Percentiles rank a stretch among this genome's conserved stretches.
These are phyloP conservation scores for Helicorthomorpha holstii DNA, from an alignment of 1,140 invertebrate species.

Conservation along the genomic window DNA sequence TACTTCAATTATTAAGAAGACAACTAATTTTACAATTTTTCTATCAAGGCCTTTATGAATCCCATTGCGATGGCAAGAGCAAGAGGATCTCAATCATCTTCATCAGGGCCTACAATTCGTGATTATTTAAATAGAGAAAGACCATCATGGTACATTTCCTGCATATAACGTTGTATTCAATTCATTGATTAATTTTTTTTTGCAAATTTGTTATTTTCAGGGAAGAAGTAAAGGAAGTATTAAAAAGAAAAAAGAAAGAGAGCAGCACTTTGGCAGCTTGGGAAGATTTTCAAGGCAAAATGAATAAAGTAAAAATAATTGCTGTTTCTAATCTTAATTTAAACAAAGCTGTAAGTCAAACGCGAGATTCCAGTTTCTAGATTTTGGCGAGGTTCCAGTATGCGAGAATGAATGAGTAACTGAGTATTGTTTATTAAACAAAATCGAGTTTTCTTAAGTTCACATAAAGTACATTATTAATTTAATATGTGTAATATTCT, in stretches of 20 bases:
- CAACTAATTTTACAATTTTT: neutral
- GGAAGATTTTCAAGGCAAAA: constrained; percentile 14
- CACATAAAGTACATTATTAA: too few species aligned
- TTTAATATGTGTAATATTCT: too few species aligned
- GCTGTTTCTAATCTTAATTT: too few species aligned
- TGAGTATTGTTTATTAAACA: too few species aligned
- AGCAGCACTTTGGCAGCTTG: constrained; percentile 14
- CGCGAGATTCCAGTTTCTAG: too few species aligned
- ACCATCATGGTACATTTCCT: constrained; percentile 11
- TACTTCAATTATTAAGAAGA: constrained; percentile 1
- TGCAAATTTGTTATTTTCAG: constrained; percentile 6
- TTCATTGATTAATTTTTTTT: too few species aligned
- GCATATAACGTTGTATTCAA: too few species aligned
- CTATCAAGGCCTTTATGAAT: constrained; percentile 13
- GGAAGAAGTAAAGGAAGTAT: constrained; percentile 14
- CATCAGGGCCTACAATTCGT: constrained; percentile 10
- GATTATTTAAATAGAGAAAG: constrained; percentile 14
- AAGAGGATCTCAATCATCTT: constrained; percentile 7
- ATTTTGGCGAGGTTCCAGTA: too few species aligned
- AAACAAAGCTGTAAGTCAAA: too few species aligned
- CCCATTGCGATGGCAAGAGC: constrained; percentile 14
- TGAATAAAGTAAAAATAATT: constrained; percentile 15
- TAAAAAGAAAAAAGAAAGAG: constrained; percentile 12
- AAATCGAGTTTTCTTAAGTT: too few species aligned
- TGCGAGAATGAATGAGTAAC: too few species aligned